phyloP scores from a whole-genome alignment of 2,888 invertebrate species.

The Charanyca ferruginea region DNA sequence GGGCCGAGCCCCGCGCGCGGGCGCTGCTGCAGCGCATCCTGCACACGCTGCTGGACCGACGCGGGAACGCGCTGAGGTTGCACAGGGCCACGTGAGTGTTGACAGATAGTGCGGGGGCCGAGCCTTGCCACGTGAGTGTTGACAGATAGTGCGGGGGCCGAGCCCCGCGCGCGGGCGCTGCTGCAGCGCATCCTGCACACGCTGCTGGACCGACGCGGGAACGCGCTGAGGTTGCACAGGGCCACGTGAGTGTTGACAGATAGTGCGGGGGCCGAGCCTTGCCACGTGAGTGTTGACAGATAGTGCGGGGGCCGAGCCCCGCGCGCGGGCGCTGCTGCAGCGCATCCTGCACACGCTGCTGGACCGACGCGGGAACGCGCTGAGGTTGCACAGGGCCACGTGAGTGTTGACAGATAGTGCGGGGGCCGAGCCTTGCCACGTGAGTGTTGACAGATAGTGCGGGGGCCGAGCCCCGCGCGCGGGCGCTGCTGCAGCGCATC shows the following conservation, averaged over 20 bases:
- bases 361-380: slow-evolving; percentile 96
- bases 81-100: too few relatives aligned
- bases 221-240: slow-evolving; percentile 92
- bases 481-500: slow-evolving; percentile 97
- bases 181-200: slow-evolving; percentile 99
- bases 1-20: too few relatives aligned
- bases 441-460: too few relatives aligned
- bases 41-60: too few relatives aligned
- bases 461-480: slow-evolving; percentile 95
- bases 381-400: slow-evolving; percentile 91
- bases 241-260: slow-evolving; percentile 88
- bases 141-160: slow-evolving; percentile 95
- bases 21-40: too few relatives aligned
- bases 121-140: too few relatives aligned
- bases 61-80: too few relatives aligned
- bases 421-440: too few relatives aligned
- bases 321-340: slow-evolving; percentile 97
- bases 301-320: slow-evolving; percentile 95
- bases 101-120: too few relatives aligned
- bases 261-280: too few relatives aligned
- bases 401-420: too few relatives aligned
- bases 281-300: too few relatives aligned
- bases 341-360: slow-evolving; percentile 98
- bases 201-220: slow-evolving; percentile 97
- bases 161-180: slow-evolving; percentile 95